These are phyloP conservation scores for Enchytraeus crypticus DNA, from an alignment of 2,888 invertebrate species.

Conservation along the genomic window DNA sequence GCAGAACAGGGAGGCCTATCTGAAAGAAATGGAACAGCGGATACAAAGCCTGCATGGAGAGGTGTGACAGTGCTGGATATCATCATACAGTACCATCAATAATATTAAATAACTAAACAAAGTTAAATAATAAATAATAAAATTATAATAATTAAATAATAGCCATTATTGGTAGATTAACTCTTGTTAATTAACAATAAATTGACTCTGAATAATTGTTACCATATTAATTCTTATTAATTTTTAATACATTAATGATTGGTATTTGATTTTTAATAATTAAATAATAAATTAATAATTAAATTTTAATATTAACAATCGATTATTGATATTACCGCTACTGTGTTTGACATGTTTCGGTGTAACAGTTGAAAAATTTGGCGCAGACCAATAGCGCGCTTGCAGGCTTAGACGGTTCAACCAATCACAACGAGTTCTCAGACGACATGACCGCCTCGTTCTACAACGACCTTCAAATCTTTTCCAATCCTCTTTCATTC, in stretches of 20 bases:
- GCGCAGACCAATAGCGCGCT: neutral
- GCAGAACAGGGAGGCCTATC: neutral
- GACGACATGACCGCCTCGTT: neutral
- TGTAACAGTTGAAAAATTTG: neutral
- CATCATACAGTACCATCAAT: no score
- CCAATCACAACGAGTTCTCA: neutral
- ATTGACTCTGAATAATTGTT: no score
- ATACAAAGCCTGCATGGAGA: neutral
- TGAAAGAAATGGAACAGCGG: conserved; percentile 4
- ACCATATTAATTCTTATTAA: neutral
- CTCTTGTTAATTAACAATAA: no score
- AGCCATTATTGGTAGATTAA: no score
- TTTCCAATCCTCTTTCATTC: neutral
- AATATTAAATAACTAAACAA: neutral
- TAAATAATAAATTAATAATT: neutral
- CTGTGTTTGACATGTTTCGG: no score
- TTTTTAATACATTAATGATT: neutral
- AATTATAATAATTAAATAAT: neutral
- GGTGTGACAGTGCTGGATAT: no score
- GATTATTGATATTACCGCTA: no score
- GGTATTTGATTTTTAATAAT: neutral
- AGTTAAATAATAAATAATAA: neutral
- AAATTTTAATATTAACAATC: neutral
- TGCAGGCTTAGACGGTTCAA: neutral
- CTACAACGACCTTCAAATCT: neutral